These are phyloP conservation scores for Lampropteryx suffumata DNA, from an alignment of 2,888 invertebrate species.

Conservation along the genomic window DNA sequence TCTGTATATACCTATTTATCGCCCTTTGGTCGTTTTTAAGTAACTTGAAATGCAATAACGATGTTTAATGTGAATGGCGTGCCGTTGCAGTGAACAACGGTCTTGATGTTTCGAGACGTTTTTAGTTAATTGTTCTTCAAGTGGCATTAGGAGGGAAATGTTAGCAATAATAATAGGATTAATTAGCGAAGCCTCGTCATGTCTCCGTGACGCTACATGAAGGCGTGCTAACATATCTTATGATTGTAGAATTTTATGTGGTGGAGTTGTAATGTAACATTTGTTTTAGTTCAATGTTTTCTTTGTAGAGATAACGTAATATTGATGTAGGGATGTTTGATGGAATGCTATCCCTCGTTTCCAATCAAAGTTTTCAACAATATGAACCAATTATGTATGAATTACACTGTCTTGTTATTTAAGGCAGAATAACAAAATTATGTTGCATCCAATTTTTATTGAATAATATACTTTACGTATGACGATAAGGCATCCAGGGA, in stretches of 20 bases:
- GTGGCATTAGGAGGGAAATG: slow-evolving; percentile 57
- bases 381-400: slow-evolving; percentile 5
- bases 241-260: slow-evolving; percentile 61
- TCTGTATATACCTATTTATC: slow-evolving; percentile 49
- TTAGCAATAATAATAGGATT: slow-evolving; percentile 72
- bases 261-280: slow-evolving; percentile 62
- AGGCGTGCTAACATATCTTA: slow-evolving; percentile 76
- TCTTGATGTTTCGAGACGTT: slow-evolving; percentile 31
- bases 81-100: slow-evolving; percentile 31
- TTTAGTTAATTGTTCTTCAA: slow-evolving; percentile 42
- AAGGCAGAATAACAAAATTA: slow-evolving; percentile 11
- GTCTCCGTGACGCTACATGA: slow-evolving; percentile 30
- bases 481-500: slow-evolving; percentile 28
- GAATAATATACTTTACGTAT: slow-evolving; percentile 35
- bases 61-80: slow-evolving; percentile 2
- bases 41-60: slow-evolving; percentile 36
- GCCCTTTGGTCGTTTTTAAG: slow-evolving; percentile 45
- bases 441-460: slow-evolving; percentile 8
- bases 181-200: slow-evolving; percentile 57
- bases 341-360: slow-evolving; percentile 64
- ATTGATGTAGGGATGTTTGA: slow-evolving; percentile 63
- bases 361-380: slow-evolving; percentile 13
- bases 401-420: slow-evolving; percentile 26
- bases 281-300: slow-evolving; percentile 78
- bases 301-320: slow-evolving; percentile 76